Evolutionary conservation across 2,113 vertebrate species (phyloP).

Genomic region (Psittacula cyanocephala): DNA sequence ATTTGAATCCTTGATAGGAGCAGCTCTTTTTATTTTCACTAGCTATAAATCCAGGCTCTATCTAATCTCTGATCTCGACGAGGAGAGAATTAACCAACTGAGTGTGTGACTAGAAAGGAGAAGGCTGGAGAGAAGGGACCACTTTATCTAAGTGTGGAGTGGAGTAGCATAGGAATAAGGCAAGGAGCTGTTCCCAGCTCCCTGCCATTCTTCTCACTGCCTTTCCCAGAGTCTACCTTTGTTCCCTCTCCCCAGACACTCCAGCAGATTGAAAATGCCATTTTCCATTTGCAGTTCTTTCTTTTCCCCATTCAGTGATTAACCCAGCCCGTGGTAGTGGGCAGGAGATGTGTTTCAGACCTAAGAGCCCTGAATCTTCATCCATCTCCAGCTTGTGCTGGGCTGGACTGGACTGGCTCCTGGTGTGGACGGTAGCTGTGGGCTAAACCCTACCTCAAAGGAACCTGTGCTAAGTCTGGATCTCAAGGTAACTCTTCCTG

Average conservation of each 20-base stretch:
- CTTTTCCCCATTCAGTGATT: not conserved
- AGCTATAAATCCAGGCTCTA: slow-evolving; percentile 74
- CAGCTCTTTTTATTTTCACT: slow-evolving; percentile 70
- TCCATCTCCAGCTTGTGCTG: not conserved
- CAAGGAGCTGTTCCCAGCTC: not conserved
- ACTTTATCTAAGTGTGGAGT: slow-evolving; percentile 53
- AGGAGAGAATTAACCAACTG: slow-evolving; percentile 70
- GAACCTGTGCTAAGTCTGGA: not conserved
- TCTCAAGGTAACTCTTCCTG: fast-evolving
- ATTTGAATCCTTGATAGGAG: slow-evolving; percentile 75
- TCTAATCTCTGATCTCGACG: slow-evolving; percentile 73
- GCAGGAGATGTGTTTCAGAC: not conserved
- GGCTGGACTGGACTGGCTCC: not conserved
- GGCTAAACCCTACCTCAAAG: not conserved
- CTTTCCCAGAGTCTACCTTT: not conserved
- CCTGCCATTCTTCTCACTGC: not conserved
- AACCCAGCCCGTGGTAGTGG: not conserved
- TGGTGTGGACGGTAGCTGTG: not conserved
- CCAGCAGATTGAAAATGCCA: slow-evolving; percentile 23
- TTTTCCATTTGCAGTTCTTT: slow-evolving; percentile 6
- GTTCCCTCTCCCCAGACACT: not conserved
- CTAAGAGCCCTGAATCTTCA: not conserved
- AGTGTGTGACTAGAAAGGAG: slow-evolving; percentile 71
- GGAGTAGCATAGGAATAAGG: slow-evolving; percentile 62
- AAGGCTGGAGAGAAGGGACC: slow-evolving; percentile 53